Percentiles rank a stretch among this genome's conserved stretches.
phyloP scores from a whole-genome alignment of 2,113 vertebrate species.

The Myotis davidii region DNA sequence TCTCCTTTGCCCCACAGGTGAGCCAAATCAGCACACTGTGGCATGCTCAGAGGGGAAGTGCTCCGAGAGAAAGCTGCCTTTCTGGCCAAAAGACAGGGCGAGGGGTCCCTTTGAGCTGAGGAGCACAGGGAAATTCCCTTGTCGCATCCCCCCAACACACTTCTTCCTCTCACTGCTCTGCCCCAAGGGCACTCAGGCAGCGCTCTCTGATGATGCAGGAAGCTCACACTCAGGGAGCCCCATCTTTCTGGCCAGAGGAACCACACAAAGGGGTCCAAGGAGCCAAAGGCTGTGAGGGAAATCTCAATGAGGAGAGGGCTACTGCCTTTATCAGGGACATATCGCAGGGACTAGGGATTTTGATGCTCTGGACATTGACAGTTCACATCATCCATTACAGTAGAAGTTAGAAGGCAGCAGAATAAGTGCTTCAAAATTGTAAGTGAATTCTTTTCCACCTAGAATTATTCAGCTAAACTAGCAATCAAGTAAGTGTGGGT shows the following conservation, averaged over 20 bases:
- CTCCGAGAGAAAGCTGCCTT: not conserved
- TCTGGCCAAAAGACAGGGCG: not conserved
- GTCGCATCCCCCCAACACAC: not conserved
- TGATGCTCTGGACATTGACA: conserved; percentile 1
- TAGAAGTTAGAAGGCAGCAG: not conserved
- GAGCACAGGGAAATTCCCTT: not conserved
- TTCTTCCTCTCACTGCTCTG: not conserved
- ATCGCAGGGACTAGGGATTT: not conserved
- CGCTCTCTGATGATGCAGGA: not conserved
- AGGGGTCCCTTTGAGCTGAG: not conserved
- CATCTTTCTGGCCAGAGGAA: not conserved
- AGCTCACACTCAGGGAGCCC: not conserved
- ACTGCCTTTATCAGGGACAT: not conserved
- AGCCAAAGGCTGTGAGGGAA: not conserved
- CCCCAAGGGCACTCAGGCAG: not conserved
- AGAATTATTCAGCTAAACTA: not conserved
- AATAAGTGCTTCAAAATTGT: conserved; percentile 1
- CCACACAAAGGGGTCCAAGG: not conserved
- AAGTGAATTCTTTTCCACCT: not conserved
- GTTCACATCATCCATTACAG: not conserved
- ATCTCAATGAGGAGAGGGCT: not conserved
- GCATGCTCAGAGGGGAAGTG: not conserved
- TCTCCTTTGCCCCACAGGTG: not conserved
- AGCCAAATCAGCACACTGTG: not conserved
- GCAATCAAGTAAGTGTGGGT: not conserved